phyloP scores from a whole-genome alignment of 2,888 invertebrate genomes.

The Cyrtodaria siliqua region DNA sequence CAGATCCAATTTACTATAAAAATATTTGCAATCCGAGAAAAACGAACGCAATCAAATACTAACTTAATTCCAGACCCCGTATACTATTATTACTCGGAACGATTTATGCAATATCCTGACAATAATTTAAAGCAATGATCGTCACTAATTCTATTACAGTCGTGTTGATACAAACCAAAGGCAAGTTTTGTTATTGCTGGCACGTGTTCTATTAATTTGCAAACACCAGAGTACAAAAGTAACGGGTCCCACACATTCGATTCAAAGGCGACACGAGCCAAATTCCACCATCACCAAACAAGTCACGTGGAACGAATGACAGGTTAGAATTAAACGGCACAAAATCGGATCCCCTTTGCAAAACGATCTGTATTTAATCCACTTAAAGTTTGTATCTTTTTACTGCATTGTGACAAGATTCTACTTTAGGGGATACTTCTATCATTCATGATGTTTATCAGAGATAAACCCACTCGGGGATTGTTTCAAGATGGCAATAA shows the following conservation, averaged over 20 bases:
- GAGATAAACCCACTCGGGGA: no score
- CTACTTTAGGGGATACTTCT: constrained; percentile 13
- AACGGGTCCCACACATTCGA: constrained; percentile 34
- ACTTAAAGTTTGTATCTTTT: constrained; percentile 15
- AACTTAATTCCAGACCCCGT: constrained; percentile 56
- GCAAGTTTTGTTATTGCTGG: constrained; percentile 51
- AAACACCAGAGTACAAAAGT: constrained; percentile 60
- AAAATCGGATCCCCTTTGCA: constrained; percentile 29
- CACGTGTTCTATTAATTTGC: constrained; percentile 65
- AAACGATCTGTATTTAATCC: constrained; percentile 4
- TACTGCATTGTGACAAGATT: constrained; percentile 19
- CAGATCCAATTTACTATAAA: constrained; percentile 67
- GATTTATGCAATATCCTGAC: constrained; percentile 65
- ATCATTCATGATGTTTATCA: no score
- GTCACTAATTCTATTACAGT: constrained; percentile 56
- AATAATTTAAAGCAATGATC: constrained; percentile 66
- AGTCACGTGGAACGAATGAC: constrained; percentile 49
- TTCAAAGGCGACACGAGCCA: constrained; percentile 44
- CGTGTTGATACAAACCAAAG: constrained; percentile 68
- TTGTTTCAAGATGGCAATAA: no score
- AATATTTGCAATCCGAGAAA: constrained; percentile 64
- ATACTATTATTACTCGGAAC: constrained; percentile 61
- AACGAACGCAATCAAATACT: constrained; percentile 60
- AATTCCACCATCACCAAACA: constrained; percentile 50
- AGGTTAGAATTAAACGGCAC: constrained; percentile 26